phyloP scores from a whole-genome alignment of 37 sponge, comb jelly and placozoan species.

The Sycon ciliatum region DNA sequence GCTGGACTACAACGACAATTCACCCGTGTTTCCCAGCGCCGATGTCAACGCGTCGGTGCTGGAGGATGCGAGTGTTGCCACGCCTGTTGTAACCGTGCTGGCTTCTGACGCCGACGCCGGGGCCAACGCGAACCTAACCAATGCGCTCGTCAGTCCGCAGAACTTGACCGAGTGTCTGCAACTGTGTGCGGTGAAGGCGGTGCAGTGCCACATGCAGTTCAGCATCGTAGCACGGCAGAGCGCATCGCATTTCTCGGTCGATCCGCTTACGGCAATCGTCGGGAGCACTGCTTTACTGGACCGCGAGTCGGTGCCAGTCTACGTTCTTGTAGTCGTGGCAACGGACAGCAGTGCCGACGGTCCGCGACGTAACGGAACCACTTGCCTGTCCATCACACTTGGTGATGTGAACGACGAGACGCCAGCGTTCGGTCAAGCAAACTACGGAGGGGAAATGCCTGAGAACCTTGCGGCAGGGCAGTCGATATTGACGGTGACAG shows the following conservation, averaged over 20 bases:
- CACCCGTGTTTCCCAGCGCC: background rate
- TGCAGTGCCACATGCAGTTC: slow-evolving; percentile 28
- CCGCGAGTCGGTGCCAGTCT: slow-evolving; percentile 19
- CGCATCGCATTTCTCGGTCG: slow-evolving; percentile 22
- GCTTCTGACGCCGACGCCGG: background rate
- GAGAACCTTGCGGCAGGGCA: slow-evolving; percentile 9
- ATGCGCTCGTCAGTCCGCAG: background rate
- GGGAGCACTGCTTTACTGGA: slow-evolving; percentile 31
- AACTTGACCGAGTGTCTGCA: slow-evolving; percentile 30
- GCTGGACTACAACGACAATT: background rate
- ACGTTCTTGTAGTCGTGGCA: slow-evolving; percentile 52
- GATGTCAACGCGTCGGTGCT: background rate
- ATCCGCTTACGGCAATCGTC: slow-evolving; percentile 40
- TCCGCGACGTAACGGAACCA: slow-evolving; percentile 23
- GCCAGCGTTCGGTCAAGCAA: background rate
- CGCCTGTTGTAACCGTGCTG: background rate
- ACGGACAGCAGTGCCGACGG: slow-evolving; percentile 46
- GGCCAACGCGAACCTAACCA: background rate
- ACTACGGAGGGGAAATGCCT: slow-evolving; percentile 24
- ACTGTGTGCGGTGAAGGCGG: slow-evolving; percentile 32
- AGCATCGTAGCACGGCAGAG: slow-evolving; percentile 9
- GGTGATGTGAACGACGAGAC: background rate
- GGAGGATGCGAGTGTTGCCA: background rate
- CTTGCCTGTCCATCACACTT: background rate
- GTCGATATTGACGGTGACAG: background rate